Percentiles rank a stretch among this genome's conserved stretches.
Conservation (phyloP, 1,140 invertebrate genomes). For the Drosophila melanogaster region Release_6_plus_ISO1_MT NT_033777.3:10425501-10426000, state of each 20-base stretch:
- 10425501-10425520: conserved; percentile 40
- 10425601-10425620: conserved; percentile 9
- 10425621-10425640: conserved; percentile 32
- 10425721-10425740: not conserved
- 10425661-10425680: too few relatives aligned
- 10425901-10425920: not conserved
- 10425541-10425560: conserved; percentile 61
- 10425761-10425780: too few relatives aligned
- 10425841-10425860: conserved; percentile 61
- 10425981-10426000: conserved; percentile 67
- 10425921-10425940: not conserved
- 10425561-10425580: conserved; percentile 71
- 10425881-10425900: conserved; percentile 20
- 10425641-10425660: not conserved
- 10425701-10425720: too few relatives aligned
- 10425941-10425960: conserved; percentile 12
- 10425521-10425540: conserved; percentile 84
- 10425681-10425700: too few relatives aligned
- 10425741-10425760: not conserved
- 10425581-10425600: conserved; percentile 39
- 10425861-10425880: conserved; percentile 47
- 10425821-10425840: conserved; percentile 55
- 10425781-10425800: not conserved
- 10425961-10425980: conserved; percentile 1
- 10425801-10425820: not conserved